phyloP scores from a whole-genome alignment of 2,888 invertebrate species.

The Anoncus sp. region DNA sequence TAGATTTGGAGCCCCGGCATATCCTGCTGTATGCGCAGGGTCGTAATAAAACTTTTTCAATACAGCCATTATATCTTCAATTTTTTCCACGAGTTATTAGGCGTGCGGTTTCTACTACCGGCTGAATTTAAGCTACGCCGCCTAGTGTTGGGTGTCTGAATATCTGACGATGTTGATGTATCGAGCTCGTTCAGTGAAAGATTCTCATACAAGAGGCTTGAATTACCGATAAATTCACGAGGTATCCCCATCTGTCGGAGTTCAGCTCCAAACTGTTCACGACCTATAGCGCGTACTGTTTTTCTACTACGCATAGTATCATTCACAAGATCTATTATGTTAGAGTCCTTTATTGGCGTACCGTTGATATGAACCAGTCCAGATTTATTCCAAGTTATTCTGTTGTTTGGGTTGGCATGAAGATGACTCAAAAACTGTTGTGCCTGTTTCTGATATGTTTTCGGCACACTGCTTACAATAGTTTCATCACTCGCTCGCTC shows the following conservation, averaged over 20 bases:
- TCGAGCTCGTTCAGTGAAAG: no score
- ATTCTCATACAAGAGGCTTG: no score
- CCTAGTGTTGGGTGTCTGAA: no score
- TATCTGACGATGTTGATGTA: no score
- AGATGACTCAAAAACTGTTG: slow-evolving; percentile 28
- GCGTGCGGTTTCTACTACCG: no score
- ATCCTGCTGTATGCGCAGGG: no score
- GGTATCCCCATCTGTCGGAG: slow-evolving; percentile 20
- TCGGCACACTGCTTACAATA: slow-evolving; percentile 12
- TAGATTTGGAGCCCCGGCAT: no score
- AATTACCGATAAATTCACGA: slow-evolving; percentile 35
- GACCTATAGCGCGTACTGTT: neutral
- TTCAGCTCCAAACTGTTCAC: slow-evolving; percentile 9
- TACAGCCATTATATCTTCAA: no score
- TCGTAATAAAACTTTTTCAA: no score
- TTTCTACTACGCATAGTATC: slow-evolving; percentile 39
- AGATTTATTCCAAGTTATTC: slow-evolving; percentile 22
- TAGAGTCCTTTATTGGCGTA: slow-evolving; percentile 32
- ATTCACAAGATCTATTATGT: slow-evolving; percentile 52
- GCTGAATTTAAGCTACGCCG: no score
- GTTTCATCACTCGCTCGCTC: slow-evolving; percentile 7
- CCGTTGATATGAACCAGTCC: slow-evolving; percentile 15
- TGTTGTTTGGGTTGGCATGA: neutral
- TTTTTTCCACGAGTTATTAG: no score
- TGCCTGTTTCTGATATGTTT: slow-evolving; percentile 36